Conservation (phyloP, 2,113 vertebrate genomes). For the Phalacrocorax brasilianus region DNA sequence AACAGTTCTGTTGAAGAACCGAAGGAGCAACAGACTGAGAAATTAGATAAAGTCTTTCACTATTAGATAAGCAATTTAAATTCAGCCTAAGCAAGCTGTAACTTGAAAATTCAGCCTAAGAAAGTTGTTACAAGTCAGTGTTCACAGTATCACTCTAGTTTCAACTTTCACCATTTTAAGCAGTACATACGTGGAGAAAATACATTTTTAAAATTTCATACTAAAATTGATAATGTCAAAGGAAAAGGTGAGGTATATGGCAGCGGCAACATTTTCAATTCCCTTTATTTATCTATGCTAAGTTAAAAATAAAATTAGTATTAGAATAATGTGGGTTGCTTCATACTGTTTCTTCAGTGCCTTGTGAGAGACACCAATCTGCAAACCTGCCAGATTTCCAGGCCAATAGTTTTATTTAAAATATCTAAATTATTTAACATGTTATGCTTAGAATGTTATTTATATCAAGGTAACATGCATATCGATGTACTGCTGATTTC, state of each 20-base stretch:
- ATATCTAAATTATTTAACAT: not conserved
- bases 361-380: not conserved
- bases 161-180: not conserved
- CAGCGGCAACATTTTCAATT: not conserved
- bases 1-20: not conserved
- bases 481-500: not conserved
- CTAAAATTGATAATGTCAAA: not conserved
- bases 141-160: not conserved
- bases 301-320: not conserved
- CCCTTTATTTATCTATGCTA: not conserved
- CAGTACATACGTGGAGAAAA: not conserved
- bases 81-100: not conserved
- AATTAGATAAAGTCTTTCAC: not conserved
- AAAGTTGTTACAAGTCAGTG: not conserved
- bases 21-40: not conserved
- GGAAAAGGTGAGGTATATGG: not conserved
- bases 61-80: not conserved
- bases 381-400: not conserved
- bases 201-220: accelerated
- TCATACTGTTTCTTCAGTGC: not conserved
- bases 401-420: not conserved
- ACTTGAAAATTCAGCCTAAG: not conserved
- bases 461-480: not conserved
- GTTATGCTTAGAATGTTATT: not conserved
- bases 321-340: not conserved